phyloP scores from a whole-genome alignment of 37 sponge, comb jelly and placozoan species.

The Ephydatia muelleri region DNA sequence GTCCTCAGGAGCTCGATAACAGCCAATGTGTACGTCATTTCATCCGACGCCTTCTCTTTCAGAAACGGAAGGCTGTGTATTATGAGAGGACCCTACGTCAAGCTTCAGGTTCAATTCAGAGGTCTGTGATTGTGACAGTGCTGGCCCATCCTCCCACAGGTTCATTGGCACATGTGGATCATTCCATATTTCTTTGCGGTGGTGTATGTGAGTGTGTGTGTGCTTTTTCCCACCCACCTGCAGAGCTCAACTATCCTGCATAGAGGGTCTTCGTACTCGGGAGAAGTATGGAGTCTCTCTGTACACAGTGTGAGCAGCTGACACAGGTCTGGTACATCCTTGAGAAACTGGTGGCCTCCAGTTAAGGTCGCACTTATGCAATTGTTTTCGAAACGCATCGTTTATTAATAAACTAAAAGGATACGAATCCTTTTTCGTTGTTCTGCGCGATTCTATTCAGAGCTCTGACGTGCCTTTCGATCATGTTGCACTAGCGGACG shows the following conservation, averaged over 20 bases:
- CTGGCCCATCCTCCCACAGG: conserved; percentile 1
- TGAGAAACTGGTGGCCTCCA: conserved; percentile 42
- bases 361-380: not conserved
- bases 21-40: conserved; percentile 65
- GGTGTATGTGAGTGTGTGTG: not conserved
- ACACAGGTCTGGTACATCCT: conserved; percentile 58
- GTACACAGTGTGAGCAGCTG: conserved; percentile 35
- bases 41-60: conserved; percentile 91
- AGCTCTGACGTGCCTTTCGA: conserved; percentile 75
- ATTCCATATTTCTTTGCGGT: not conserved
- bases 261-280: conserved; percentile 60
- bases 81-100: no score
- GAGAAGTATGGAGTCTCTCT: conserved; percentile 14
- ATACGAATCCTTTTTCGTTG: conserved; percentile 78
- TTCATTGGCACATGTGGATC: not conserved
- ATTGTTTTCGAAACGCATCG: not conserved
- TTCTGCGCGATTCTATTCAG: conserved; percentile 55
- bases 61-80: conserved; percentile 75
- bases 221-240: conserved; percentile 26
- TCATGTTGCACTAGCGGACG: conserved; percentile 51
- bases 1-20: conserved; percentile 56
- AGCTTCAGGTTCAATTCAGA: not conserved
- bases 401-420: not conserved
- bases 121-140: not conserved
- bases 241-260: conserved; percentile 56